phyloP scores from a whole-genome alignment of 2,888 invertebrate genomes.

The Chamaedrilus cognettii region DNA sequence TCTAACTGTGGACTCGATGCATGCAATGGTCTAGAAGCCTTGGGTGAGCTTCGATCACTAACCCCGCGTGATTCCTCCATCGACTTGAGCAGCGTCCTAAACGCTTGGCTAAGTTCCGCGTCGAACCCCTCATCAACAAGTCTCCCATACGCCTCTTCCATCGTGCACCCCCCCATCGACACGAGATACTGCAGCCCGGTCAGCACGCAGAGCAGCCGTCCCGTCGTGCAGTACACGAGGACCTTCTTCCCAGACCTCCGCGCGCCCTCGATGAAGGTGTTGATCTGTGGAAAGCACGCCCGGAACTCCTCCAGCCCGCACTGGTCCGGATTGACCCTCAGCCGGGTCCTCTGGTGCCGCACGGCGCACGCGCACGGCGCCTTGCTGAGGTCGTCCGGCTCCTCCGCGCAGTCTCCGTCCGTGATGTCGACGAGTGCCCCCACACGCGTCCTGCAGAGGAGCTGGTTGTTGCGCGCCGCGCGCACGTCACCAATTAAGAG shows the following conservation, averaged over 20 bases:
- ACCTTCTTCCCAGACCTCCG: slow-evolving; percentile 44
- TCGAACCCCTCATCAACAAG: slow-evolving; percentile 43
- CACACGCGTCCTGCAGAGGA: slow-evolving; percentile 60
- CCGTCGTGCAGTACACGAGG: slow-evolving; percentile 47
- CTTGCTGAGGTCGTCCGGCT: slow-evolving; percentile 38
- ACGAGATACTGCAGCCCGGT: slow-evolving; percentile 52
- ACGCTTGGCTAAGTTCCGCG: too few species aligned
- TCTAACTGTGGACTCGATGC: too few species aligned
- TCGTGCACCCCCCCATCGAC: slow-evolving; percentile 41
- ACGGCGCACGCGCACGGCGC: too few species aligned
- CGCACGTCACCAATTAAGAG: slow-evolving; percentile 60
- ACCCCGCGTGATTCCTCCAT: too few species aligned
- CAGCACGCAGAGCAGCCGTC: slow-evolving; percentile 47
- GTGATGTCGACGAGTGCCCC: slow-evolving; percentile 61
- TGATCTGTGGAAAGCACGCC: slow-evolving; percentile 50
- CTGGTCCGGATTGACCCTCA: too few species aligned
- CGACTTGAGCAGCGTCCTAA: too few species aligned
- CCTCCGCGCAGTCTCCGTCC: slow-evolving; percentile 41
- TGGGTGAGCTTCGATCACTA: too few species aligned
- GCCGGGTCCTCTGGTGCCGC: too few species aligned
- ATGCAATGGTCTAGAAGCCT: too few species aligned
- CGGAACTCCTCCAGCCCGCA: slow-evolving; percentile 54
- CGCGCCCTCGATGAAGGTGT: slow-evolving; percentile 51
- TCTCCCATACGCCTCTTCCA: slow-evolving; percentile 45
- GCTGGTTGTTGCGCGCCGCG: slow-evolving; percentile 58